Evolutionary conservation across 2,797 vertebrate species (phyloP).

Genomic region (Poecile montanus): DNA sequence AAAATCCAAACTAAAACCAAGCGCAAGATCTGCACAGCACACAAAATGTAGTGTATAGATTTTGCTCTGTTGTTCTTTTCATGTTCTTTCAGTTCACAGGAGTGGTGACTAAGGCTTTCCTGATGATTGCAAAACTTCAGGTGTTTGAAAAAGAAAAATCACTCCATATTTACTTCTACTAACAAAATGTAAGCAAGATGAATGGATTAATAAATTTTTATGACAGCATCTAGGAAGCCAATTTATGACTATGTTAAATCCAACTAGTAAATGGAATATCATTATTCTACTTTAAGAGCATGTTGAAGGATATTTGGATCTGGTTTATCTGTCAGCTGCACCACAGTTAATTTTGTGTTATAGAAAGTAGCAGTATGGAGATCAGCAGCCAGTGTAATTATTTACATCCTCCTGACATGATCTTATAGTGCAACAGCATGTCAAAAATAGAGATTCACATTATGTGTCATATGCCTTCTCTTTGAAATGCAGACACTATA

Average conservation of each 20-base stretch:
- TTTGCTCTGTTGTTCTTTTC: not conserved
- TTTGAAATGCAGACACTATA: not conserved
- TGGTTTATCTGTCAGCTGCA: not conserved
- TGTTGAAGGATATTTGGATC: not conserved
- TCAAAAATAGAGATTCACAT: not conserved
- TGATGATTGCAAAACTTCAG: not conserved
- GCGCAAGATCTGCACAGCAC: not conserved
- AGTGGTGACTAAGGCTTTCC: not conserved
- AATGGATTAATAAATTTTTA: not conserved
- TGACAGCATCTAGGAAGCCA: not conserved
- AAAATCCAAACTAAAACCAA: not conserved
- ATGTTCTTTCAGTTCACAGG: fast-evolving
- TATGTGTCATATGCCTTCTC: not conserved
- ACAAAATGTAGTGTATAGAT: fast-evolving
- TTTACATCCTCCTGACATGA: not conserved
- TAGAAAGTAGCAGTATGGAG: not conserved
- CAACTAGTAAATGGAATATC: not conserved
- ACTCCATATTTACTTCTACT: not conserved
- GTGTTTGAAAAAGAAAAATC: not conserved
- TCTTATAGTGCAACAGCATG: not conserved
- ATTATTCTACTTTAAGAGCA: not conserved
- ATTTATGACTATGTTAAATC: not conserved
- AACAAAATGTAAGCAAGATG: not conserved
- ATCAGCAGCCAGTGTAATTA: not conserved
- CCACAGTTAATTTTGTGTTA: conserved; percentile 29